Conservation (phyloP, 2,113 vertebrate species). For the Callopanchax toddi region DNA sequence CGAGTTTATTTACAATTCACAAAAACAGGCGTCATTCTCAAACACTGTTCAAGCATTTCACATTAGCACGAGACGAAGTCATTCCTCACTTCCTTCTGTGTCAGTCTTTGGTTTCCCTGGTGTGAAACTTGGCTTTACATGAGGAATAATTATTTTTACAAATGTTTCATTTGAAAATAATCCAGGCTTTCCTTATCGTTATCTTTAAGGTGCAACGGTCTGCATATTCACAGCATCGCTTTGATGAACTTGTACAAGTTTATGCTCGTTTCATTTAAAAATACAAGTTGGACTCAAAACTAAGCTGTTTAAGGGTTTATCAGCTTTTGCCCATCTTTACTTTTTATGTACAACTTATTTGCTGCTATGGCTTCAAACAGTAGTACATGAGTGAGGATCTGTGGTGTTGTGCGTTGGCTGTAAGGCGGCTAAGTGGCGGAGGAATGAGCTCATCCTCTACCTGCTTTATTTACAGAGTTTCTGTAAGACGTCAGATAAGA, state of each 20-base stretch:
- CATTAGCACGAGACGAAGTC: conserved; percentile 41
- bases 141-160: conserved; percentile 7
- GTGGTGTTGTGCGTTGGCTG: not conserved
- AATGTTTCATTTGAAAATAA: conserved; percentile 1
- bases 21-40: conserved; percentile 59
- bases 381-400: not conserved
- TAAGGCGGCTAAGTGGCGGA: conserved; percentile 53
- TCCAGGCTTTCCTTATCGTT: conserved; percentile 1
- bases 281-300: conserved; percentile 15
- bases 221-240: conserved; percentile 16
- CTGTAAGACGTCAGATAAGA: not conserved
- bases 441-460: not conserved
- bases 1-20: conserved; percentile 76
- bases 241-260: conserved; percentile 8
- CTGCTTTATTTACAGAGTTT: not conserved
- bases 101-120: conserved; percentile 51
- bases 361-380: conserved; percentile 47
- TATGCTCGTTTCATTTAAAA: conserved; percentile 5
- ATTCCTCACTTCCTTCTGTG: not conserved
- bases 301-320: conserved; percentile 8
- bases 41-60: conserved; percentile 51
- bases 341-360: conserved; percentile 16
- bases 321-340: conserved; percentile 1
- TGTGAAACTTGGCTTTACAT: conserved; percentile 11
- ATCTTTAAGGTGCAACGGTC: conserved; percentile 12